These are phyloP conservation scores for Enteromius mattozi DNA, from an alignment of 2,797 vertebrate genomes.

Conservation along the genomic window DNA sequence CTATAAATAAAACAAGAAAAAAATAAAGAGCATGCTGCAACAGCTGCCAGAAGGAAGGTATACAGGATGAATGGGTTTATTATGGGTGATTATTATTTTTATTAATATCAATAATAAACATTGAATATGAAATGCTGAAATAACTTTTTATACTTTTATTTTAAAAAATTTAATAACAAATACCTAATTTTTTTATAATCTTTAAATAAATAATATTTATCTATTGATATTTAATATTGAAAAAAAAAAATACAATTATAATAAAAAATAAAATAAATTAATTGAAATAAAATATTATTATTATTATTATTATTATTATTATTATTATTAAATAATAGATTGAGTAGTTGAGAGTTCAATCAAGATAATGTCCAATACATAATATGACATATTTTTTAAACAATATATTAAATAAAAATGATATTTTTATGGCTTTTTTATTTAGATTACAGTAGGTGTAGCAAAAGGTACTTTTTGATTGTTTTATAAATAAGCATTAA, in stretches of 20 bases:
- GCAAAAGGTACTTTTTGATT: too few relatives aligned
- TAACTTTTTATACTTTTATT: background rate
- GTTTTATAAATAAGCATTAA: background rate
- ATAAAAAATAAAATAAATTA: too few relatives aligned
- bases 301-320: too few relatives aligned
- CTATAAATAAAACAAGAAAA: background rate
- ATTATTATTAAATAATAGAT: too few relatives aligned
- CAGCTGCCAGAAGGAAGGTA: background rate
- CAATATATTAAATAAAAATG: background rate
- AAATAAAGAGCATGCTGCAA: background rate
- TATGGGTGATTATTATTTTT: background rate
- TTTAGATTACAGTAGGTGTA: too few relatives aligned
- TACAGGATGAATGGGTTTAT: conserved; percentile 6
- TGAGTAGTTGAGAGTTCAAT: too few relatives aligned
- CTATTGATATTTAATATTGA: background rate
- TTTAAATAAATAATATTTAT: background rate
- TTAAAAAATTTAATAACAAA: background rate
- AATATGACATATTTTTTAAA: too few relatives aligned
- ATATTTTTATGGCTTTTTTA: background rate
- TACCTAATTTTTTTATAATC: background rate
- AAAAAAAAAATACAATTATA: too few relatives aligned
- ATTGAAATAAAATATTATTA: too few relatives aligned
- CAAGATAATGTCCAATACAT: too few relatives aligned
- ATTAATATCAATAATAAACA: background rate
- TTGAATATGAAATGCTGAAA: background rate